phyloP scores from a whole-genome alignment of 2,113 vertebrate species.

The Scortum barcoo region DNA sequence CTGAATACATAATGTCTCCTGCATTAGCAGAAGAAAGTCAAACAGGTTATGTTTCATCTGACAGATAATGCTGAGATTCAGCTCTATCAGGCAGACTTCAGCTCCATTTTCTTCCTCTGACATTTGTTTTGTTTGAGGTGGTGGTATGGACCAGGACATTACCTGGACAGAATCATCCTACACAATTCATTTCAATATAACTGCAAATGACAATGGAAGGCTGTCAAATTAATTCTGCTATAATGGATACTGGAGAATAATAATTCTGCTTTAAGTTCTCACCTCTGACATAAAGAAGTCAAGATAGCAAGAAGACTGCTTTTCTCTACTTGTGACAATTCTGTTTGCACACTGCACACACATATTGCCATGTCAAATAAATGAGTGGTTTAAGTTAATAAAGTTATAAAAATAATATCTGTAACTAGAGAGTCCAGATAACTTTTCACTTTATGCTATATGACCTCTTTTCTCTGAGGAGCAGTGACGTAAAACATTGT shows the following conservation, averaged over 20 bases:
- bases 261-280: not conserved
- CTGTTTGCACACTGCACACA: not conserved
- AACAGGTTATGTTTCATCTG: not conserved
- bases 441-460: not conserved
- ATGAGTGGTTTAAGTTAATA: not conserved
- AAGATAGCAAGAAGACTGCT: not conserved
- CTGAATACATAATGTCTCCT: not conserved
- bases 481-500: constrained; percentile 15
- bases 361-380: not conserved
- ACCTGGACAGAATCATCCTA: not conserved
- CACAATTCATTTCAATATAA: not conserved
- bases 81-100: not conserved
- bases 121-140: not conserved
- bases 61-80: not conserved
- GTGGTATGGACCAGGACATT: not conserved
- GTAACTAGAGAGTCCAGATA: not conserved
- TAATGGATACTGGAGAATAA: not conserved
- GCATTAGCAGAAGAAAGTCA: not conserved
- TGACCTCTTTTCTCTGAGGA: not conserved
- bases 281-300: not conserved
- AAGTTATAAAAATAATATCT: not conserved
- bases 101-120: not conserved
- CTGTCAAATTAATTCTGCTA: not conserved
- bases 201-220: not conserved
- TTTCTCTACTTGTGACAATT: not conserved